phyloP scores from a whole-genome alignment of 92 coral and sea anemone species.

The Parazoanthus darwini region DNA sequence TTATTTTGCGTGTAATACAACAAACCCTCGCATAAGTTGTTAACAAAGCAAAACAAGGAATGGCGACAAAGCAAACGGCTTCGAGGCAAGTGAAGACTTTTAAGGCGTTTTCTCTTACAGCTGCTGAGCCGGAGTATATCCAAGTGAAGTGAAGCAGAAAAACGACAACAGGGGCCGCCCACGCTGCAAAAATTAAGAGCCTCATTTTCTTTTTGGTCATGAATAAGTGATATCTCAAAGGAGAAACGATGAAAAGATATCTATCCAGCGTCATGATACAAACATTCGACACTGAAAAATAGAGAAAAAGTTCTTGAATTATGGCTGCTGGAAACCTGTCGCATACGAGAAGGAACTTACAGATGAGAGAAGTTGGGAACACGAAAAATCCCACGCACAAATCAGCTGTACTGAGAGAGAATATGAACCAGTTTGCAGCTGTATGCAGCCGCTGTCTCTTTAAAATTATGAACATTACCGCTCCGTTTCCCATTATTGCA shows the following conservation, averaged over 20 bases:
- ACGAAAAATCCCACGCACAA: slow-evolving; percentile 1
- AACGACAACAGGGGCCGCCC: not conserved
- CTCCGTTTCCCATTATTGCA: not conserved
- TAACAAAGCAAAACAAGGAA: not conserved
- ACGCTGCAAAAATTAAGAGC: not conserved
- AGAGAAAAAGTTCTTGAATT: not conserved
- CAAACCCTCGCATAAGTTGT: not conserved
- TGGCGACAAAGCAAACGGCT: slow-evolving; percentile 1
- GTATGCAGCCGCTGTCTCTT: not conserved
- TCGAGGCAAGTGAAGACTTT: slow-evolving; percentile 1
- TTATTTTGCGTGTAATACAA: not conserved
- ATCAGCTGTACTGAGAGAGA: slow-evolving; percentile 9
- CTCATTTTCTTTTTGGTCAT: not conserved
- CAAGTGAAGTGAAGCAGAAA: slow-evolving; percentile 9
- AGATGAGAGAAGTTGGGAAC: not conserved
- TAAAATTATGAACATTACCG: not conserved
- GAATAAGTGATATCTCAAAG: not conserved
- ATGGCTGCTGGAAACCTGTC: not conserved
- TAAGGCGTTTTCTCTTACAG: not conserved
- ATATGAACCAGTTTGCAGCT: slow-evolving; percentile 8
- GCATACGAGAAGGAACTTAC: slow-evolving; percentile 12
- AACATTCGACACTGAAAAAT: slow-evolving; percentile 1
- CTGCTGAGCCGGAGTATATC: not conserved
- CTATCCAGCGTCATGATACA: slow-evolving; percentile 6
- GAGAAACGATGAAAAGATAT: not conserved